Conservation (phyloP, 2,113 vertebrate species). For the Bothrops jararaca region DNA sequence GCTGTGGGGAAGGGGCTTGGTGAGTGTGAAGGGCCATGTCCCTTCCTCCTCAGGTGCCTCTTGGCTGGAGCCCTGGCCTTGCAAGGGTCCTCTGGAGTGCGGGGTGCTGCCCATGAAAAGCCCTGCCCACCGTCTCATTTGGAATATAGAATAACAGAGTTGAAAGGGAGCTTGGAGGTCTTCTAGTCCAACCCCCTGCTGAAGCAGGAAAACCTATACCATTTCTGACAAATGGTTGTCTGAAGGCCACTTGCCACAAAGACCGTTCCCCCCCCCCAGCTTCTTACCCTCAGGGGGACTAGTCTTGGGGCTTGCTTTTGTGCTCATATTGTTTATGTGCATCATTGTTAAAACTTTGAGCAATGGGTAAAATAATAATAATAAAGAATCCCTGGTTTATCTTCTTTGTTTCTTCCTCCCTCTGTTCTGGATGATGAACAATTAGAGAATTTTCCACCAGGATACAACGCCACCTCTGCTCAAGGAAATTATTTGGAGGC, state of each 20-base stretch:
- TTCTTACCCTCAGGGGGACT: background rate
- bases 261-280: background rate
- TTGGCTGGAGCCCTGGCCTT: background rate
- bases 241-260: background rate
- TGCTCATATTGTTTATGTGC: background rate
- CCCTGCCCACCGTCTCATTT: background rate
- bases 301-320: background rate
- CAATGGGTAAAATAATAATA: background rate
- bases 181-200: too few relatives aligned
- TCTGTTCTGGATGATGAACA: constrained; percentile 9
- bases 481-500: constrained; percentile 98
- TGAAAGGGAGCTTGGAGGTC: too few relatives aligned
- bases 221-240: too few relatives aligned
- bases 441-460: constrained; percentile 88
- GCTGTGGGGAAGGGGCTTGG: background rate
- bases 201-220: too few relatives aligned
- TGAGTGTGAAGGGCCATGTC: background rate
- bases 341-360: background rate
- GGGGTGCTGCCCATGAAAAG: background rate
- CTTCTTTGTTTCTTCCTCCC: constrained; percentile 10
- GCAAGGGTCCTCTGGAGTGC: background rate
- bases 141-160: too few relatives aligned
- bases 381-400: background rate
- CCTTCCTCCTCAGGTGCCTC: background rate
- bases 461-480: constrained; percentile 90